Base-by-base conservation (phyloP, 2,797 vertebrate genomes). In the Hippocampus kuda region DNA sequence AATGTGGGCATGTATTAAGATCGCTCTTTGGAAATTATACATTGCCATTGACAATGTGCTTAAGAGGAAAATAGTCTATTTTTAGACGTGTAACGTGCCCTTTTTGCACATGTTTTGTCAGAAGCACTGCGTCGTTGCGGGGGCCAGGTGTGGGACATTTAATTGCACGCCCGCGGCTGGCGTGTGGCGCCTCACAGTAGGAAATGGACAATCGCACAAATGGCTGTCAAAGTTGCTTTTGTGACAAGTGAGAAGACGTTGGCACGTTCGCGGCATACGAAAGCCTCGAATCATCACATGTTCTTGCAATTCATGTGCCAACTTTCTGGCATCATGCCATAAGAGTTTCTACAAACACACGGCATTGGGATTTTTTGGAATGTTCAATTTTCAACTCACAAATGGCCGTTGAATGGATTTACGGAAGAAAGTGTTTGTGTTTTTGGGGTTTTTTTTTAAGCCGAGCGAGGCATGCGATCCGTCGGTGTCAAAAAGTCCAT, bases 401-500 rank as follows among this genome's bases (percentile, higher is more conserved):
- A 53, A 53, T 53, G 48, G 13, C 5, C 48, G 16, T 18, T 1
- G 4, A 18, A 49, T 49, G 51, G 51, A 53, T 53, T 53, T n/a
- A 53, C 5, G 51, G 65, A 76, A 77, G 76, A 74, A 76, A 68
- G 71, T 64, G 76, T 84, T 83, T 86, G 81, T 86, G 84, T 85
- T 2, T 46, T 46, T 15, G 2, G 12, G 6, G 13, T 13, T 11
- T 53, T 53, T 53, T 22, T 79, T 83, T 71, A 80, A 80, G 72
- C 75, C 74, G 9, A 18, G 74, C 76, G 57, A 51, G 53, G 70
- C 48, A 69, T 79, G 79, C 72, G 77, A 86, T 85, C 68, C 54
- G 77, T 84, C 77, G 82, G 73, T 81, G 79, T 87, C 86, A 86
- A 88, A 46, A 88, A 86, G 86, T 88, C 84, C 72, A 89, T 90